Evolutionary conservation across 2,888 invertebrate species (phyloP), one percentile per base, ranked within the genome.

Genomic region (Oscheius sp.): DNA sequence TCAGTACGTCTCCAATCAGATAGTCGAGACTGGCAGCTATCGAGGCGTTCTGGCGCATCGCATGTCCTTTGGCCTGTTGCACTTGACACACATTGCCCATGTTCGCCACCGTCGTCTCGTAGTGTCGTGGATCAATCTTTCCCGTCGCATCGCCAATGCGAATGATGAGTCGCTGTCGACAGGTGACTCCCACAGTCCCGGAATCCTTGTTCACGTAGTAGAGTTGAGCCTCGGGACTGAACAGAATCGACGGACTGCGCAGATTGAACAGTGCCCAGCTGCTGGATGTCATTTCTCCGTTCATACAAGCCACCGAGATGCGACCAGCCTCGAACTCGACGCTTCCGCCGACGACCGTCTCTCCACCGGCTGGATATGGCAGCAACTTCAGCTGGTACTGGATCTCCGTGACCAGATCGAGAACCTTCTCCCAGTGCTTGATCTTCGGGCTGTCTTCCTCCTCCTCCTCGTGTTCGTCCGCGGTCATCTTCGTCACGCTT

Each of bases 221-320:
- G 55, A 83, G 59, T 7, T 70, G 42, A 3, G 82, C 77, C 32
- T 76, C 74, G n/a, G 84, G 80, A 42, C 78, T 74, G 74, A 87
- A 82, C 29, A 76, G 51, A 59, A 84, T 80, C 33, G 77, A 76
- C 7, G 84, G 85, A 33, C 84, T 81, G 10, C 77, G 62, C 68
- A 88, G 76, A 76, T 87, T 86, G 79, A 88, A 88, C 33, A 88
- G 80, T 1, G 85, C 88, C 88, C 88, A 87, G 37, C 80, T 81
- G 13, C 80, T 73, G 2, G 87, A 79, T 48, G 84, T 83, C 81
- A 88, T 87, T 13, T 88, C 87, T n/a, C 87, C 87, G 71, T 86
- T 84, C 88, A 88, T 88, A 66, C 84, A 80, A 7, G 84, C 86
- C 33, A 88, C 50, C 13, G 81, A 81, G 57, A 87, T 81, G 13